A percentile compares a stretch with the other conserved stretches of the same genome.
Evolutionary conservation across 2,113 vertebrate genomes (phyloP).

Genomic region (Eurystomus gularis): DNA sequence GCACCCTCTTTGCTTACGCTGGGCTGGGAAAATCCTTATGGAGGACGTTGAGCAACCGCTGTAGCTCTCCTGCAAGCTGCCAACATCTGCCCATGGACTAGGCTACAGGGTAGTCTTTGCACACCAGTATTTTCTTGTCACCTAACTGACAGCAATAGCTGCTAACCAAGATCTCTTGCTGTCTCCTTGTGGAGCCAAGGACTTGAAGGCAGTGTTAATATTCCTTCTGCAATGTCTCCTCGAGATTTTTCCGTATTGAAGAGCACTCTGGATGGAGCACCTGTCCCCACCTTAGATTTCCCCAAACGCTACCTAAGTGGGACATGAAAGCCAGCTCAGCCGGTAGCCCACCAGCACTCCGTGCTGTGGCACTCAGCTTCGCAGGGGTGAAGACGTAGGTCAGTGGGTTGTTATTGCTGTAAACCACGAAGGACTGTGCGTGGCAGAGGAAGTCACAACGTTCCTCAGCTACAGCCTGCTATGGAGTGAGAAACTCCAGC

Average conservation of each 20-base stretch:
- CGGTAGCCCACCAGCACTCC: accelerated
- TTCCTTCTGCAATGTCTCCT: not conserved
- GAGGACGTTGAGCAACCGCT: not conserved
- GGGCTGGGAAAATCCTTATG: not conserved
- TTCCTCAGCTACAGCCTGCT: not conserved
- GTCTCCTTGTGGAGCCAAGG: not conserved
- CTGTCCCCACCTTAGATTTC: not conserved
- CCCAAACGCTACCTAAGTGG: not conserved
- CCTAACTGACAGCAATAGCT: not conserved
- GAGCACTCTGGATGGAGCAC: not conserved
- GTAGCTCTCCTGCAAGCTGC: not conserved
- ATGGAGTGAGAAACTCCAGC: not conserved
- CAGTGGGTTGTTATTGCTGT: not conserved
- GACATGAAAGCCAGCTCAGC: not conserved
- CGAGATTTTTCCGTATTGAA: not conserved
- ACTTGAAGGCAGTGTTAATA: not conserved
- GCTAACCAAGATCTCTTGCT: not conserved
- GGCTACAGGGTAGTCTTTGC: not conserved
- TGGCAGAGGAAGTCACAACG: not conserved
- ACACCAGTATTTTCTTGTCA: not conserved
- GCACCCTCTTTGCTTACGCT: not conserved
- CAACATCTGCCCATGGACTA: not conserved
- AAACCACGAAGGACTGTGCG: not conserved
- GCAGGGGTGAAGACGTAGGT: not conserved
- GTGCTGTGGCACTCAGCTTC: not conserved